Evolutionary conservation across 2,888 invertebrate species (phyloP).

Genomic region (Blera fallax): DNA sequence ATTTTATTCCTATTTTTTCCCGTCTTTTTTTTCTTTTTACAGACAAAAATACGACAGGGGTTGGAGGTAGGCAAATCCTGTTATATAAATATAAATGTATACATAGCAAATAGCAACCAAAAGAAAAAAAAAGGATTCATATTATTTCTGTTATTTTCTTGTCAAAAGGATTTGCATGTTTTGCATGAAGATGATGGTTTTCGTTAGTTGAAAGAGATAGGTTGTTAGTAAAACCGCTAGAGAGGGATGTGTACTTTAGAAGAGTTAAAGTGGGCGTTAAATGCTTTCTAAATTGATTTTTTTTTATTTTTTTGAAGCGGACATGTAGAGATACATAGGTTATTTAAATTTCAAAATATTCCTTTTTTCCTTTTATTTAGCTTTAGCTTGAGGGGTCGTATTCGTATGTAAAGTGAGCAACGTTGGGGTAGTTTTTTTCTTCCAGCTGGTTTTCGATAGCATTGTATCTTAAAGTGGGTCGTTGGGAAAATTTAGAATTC

Average conservation of each 20-base stretch:
- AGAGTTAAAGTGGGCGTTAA: constrained; percentile 29
- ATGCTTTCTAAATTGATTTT: constrained; percentile 32
- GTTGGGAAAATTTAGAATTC: neutral
- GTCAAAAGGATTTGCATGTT: constrained; percentile 65
- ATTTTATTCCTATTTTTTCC: constrained; percentile 42
- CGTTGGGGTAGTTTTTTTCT: neutral
- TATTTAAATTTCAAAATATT: neutral
- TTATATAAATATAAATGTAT: constrained; percentile 50
- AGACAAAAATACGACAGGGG: constrained; percentile 89
- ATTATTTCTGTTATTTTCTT: constrained; percentile 54
- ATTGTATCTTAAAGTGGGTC: neutral
- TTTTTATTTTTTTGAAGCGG: neutral
- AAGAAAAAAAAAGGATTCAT: constrained; percentile 34
- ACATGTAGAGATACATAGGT: neutral
- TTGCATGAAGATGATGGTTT: constrained; percentile 59
- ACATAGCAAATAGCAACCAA: constrained; percentile 27
- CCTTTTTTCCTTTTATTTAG: neutral
- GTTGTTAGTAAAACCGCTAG: neutral
- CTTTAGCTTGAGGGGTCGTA: neutral
- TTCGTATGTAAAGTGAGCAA: neutral
- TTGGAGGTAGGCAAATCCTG: constrained; percentile 86
- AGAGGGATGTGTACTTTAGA: neutral
- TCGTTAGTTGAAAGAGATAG: constrained; percentile 34
- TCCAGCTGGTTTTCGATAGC: neutral
- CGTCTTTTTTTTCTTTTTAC: constrained; percentile 74